These are phyloP conservation scores for mouse (Mus musculus) DNA, from an alignment of 2,113 vertebrate species.

Conservation along the genomic window GRCm39 chrX:35416001-35416500, in stretches of 20 bases:
- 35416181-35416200: background rate
- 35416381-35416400: background rate
- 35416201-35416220: background rate
- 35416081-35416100: constrained; percentile 27
- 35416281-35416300: background rate
- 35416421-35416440: constrained; percentile 18
- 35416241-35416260: background rate
- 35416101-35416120: background rate
- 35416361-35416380: background rate
- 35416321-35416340: background rate
- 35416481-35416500: background rate
- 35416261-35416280: background rate
- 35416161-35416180: background rate
- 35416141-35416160: background rate
- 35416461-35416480: background rate
- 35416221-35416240: background rate
- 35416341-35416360: background rate
- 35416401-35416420: background rate
- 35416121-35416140: background rate
- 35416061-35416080: constrained; percentile 9
- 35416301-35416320: background rate
- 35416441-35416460: constrained; percentile 42
- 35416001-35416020: background rate
- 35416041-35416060: constrained; percentile 2
- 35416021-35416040: background rate